A percentile compares a stretch with the other conserved stretches of the same genome.
Evolutionary conservation across 2,888 invertebrate species (phyloP).

Genomic region (Agrotis exclamationis): DNA sequence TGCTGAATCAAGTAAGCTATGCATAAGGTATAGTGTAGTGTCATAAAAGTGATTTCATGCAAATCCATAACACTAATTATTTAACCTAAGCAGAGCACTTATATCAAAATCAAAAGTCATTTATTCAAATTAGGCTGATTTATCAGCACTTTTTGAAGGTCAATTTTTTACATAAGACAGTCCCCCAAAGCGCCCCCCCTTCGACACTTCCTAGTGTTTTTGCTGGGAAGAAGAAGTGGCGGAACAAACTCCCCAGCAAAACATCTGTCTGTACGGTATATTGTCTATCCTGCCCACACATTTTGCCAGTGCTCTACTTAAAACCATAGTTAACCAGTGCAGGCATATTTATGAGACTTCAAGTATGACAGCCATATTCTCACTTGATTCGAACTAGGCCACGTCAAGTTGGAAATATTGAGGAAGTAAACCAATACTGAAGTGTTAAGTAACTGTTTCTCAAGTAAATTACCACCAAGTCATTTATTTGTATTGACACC

Average conservation of each 20-base stretch:
- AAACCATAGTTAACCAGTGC: not conserved
- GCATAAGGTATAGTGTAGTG: no score
- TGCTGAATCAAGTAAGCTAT: no score
- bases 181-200: no score
- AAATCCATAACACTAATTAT: not conserved
- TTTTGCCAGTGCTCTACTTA: constrained; percentile 6
- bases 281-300: constrained; percentile 4
- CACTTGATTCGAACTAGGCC: constrained; percentile 46
- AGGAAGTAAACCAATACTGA: constrained; percentile 66
- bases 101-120: no score
- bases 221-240: no score
- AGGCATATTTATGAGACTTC: constrained; percentile 22
- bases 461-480: constrained; percentile 43
- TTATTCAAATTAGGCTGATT: no score
- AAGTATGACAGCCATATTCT: constrained; percentile 31
- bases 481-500: constrained; percentile 55
- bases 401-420: constrained; percentile 72
- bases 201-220: no score
- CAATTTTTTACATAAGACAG: no score
- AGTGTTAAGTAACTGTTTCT: constrained; percentile 52
- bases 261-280: no score
- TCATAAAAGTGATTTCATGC: not conserved
- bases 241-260: no score
- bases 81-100: not conserved
- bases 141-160: no score